Evolutionary conservation across 2,888 invertebrate species (phyloP), one percentile per base, ranked within the genome.

Genomic region (Eurois occulta): DNA sequence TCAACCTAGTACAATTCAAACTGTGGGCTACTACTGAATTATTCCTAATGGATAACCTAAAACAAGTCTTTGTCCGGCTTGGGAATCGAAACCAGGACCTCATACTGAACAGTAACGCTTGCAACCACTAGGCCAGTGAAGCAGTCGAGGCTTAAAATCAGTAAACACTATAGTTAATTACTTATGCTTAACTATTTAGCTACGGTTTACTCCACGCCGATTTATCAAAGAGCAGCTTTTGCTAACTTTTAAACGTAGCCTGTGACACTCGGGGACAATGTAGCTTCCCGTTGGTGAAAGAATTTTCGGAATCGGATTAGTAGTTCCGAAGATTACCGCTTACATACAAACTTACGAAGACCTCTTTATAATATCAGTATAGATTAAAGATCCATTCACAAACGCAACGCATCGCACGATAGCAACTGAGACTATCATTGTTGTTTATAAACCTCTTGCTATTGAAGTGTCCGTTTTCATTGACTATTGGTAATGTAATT

Each of bases 381-480:
- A 77, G 11, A 32, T 11, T 16, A 2, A n/a, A 66, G 21, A 35
- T n/a, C 4, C 41, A 78, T 68, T 77, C 16, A 66, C 24, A 7
- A 28, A 13, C 13, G 18, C 35, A n/a, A 24, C 13, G 24, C 24
- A 28, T 55, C 52, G 24, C 13, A 52, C 28, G 55, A 55, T 64
- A 77, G 62, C 66, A 58, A 35, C n/a, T 48, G 55, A 80, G 38
- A 16, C 46, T 46, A 64, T 67, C 24, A 62, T 64, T 62, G 52
- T 41, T 72, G 64, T 46, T 72, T 64, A 58, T 60, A 62, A 18
- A 43, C 35, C 28, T 16, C 28, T 72, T 80, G 52, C 21, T 32
- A 67, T 62, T 67, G 28, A 41, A 70, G 55, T 60, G 71, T 82
- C 77, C 62, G 58, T 71, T 83, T 75, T 64, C 69, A 73, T 80